Percentiles rank a stretch among this genome's conserved stretches.
Conservation (phyloP, 1,140 invertebrate species). For the Condylostylus longicornis region DNA sequence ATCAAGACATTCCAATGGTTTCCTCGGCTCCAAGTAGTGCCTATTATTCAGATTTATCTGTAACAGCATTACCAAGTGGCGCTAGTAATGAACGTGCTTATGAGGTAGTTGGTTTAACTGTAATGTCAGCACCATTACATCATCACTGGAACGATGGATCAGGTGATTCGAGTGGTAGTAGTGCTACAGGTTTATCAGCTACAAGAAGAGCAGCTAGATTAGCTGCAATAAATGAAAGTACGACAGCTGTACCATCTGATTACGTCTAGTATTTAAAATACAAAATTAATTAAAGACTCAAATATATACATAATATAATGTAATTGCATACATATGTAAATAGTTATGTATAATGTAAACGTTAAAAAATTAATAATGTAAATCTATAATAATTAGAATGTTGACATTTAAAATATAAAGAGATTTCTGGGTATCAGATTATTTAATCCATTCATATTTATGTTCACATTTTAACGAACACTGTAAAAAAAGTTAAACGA, state of each 20-base stretch:
- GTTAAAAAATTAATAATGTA: too few species aligned
- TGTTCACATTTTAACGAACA: too few species aligned
- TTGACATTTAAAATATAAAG: too few species aligned
- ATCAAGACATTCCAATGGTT: conserved; percentile 44
- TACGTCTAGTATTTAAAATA: too few species aligned
- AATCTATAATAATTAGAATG: too few species aligned
- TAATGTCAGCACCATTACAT: conserved; percentile 29
- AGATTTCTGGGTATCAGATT: too few species aligned
- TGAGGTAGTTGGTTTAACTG: conserved; percentile 37
- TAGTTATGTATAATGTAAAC: too few species aligned
- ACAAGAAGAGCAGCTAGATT: conserved; percentile 35
- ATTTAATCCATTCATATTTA: too few species aligned
- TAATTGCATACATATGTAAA: too few species aligned
- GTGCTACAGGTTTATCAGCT: conserved; percentile 17
- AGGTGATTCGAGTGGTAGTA: conserved; percentile 9
- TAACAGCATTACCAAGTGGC: conserved; percentile 32
- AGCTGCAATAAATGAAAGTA: conserved; percentile 49
- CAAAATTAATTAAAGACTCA: too few species aligned
- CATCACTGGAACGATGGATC: conserved; percentile 16
- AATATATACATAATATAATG: too few species aligned
- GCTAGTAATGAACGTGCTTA: conserved; percentile 36
- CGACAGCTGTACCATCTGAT: conserved; percentile 42
- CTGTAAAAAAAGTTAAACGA: too few species aligned
- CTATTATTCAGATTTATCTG: conserved; percentile 51
- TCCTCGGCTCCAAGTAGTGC: conserved; percentile 53